Conservation (phyloP, 2,888 invertebrate species). For the Nyleta sp. region DNA sequence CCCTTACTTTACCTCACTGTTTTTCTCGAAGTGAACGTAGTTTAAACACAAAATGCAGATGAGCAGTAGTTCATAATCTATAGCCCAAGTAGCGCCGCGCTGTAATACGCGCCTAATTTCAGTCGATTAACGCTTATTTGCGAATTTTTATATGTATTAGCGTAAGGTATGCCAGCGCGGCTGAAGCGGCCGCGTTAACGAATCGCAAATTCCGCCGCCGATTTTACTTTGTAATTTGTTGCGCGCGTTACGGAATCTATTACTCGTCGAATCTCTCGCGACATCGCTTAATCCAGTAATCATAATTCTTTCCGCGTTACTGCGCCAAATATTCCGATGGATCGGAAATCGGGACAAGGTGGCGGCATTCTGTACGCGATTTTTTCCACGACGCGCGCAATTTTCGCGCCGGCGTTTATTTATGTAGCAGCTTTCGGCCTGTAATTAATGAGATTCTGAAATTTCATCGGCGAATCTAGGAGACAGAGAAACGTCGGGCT, state of each 20-base stretch:
- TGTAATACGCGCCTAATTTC: constrained; percentile 56
- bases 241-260: constrained; percentile 33
- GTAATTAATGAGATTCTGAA: constrained; percentile 16
- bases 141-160: constrained; percentile 50
- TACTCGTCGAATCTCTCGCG: constrained; percentile 2
- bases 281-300: too few species aligned
- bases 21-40: constrained; percentile 66
- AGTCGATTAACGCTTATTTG: constrained; percentile 59
- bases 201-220: constrained; percentile 23
- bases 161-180: constrained; percentile 26
- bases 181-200: constrained; percentile 15
- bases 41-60: constrained; percentile 67
- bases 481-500: neutral
- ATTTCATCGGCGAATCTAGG: neutral
- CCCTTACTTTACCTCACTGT: constrained; percentile 64
- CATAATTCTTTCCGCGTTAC: too few species aligned
- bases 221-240: constrained; percentile 55
- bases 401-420: constrained; percentile 25
- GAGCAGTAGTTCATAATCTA: constrained; percentile 66
- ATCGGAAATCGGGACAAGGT: too few species aligned
- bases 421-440: constrained; percentile 1
- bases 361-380: too few species aligned
- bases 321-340: too few species aligned
- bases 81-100: constrained; percentile 37
- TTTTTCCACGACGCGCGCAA: too few species aligned